phyloP scores from a whole-genome alignment of 23 tunicate genomes.

The Aplidium turbinatum region DNA sequence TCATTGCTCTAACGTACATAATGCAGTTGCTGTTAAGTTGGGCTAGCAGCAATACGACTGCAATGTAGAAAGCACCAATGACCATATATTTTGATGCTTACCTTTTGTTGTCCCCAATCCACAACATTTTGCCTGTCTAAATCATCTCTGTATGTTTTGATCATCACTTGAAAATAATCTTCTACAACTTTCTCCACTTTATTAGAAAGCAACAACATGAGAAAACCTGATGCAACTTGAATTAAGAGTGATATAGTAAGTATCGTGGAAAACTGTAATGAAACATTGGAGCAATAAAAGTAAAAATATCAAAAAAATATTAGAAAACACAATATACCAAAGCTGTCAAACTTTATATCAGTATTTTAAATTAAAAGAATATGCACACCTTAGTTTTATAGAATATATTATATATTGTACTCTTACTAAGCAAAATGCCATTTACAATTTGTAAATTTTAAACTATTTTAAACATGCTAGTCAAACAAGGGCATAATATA shows the following conservation, averaged over 20 bases:
- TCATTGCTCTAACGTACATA: neutral
- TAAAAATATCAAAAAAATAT: neutral
- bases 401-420: too few species aligned
- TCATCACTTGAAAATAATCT: slow-evolving; percentile 26
- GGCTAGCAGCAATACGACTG: neutral
- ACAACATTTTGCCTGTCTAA: slow-evolving; percentile 46
- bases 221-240: slow-evolving; percentile 46
- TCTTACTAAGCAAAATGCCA: too few species aligned
- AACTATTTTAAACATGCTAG: too few species aligned
- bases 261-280: slow-evolving; percentile 43
- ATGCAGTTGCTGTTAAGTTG: too few species aligned
- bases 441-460: too few species aligned
- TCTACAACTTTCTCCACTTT: slow-evolving; percentile 14
- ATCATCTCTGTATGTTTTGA: slow-evolving; percentile 57
- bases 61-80: neutral
- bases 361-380: too few species aligned
- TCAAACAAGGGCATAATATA: too few species aligned
- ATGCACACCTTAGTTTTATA: too few species aligned
- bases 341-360: neutral
- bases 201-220: slow-evolving; percentile 21
- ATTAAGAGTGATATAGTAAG: slow-evolving; percentile 36
- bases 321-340: neutral
- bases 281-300: neutral
- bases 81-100: slow-evolving; percentile 27
- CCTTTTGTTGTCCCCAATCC: slow-evolving; percentile 62